Conservation (phyloP, 2,797 vertebrate genomes). For the Karalla daura region DNA sequence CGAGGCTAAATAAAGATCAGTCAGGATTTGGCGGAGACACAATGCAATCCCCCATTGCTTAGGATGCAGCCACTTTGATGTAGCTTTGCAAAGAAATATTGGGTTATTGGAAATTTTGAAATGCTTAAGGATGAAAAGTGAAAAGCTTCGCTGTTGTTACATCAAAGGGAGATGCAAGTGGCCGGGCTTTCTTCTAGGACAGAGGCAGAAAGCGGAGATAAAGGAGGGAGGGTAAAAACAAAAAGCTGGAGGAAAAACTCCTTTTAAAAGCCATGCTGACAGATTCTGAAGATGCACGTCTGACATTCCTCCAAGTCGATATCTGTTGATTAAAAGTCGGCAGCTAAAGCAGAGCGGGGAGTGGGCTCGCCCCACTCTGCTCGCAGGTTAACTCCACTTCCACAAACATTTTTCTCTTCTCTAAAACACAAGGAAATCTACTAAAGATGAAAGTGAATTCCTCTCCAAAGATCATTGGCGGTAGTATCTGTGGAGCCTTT, state of each 20-base stretch:
- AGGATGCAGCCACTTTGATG: conserved; percentile 55
- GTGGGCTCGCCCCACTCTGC: conserved; percentile 6
- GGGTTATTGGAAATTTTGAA: conserved; percentile 40
- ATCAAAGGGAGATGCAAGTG: conserved; percentile 49
- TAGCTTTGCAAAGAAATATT: conserved; percentile 31
- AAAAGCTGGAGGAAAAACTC: conserved; percentile 1
- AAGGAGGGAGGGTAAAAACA: conserved; percentile 6
- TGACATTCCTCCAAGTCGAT: conserved; percentile 1
- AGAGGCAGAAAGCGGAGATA: conserved; percentile 2
- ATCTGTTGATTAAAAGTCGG: conserved; percentile 16
- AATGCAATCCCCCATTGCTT: conserved; percentile 25
- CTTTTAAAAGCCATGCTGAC: neutral
- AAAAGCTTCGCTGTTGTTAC: conserved; percentile 41
- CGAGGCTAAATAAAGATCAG: conserved; percentile 31
- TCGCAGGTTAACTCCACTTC: conserved; percentile 36
- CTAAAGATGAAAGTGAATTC: conserved; percentile 54
- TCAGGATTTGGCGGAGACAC: conserved; percentile 24
- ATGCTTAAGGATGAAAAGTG: conserved; percentile 36
- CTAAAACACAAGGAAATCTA: conserved; percentile 44
- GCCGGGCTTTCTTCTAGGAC: conserved; percentile 24
- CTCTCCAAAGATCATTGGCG: conserved; percentile 43
- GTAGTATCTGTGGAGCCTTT: conserved; percentile 57
- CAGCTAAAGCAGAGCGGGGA: conserved; percentile 1
- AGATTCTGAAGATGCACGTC: neutral
- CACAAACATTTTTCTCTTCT: conserved; percentile 26